Conservation (phyloP, 2,113 vertebrate species). For the Myiagra hebetior region DNA sequence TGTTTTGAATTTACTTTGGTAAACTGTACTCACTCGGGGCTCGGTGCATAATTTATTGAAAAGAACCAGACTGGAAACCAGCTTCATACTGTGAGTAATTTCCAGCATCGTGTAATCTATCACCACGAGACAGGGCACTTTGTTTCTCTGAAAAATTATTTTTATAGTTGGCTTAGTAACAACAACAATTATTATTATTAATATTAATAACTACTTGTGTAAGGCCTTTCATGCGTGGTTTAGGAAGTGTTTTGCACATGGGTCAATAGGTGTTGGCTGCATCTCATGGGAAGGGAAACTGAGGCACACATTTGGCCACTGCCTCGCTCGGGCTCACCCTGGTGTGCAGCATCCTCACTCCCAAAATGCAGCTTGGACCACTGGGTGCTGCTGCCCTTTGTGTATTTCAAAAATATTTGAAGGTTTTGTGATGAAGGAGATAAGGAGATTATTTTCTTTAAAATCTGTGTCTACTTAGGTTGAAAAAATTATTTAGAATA, state of each 20-base stretch:
- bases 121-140: conserved; percentile 44
- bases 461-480: background rate
- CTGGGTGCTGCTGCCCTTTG: background rate
- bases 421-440: background rate
- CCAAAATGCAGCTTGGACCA: background rate
- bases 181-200: conserved; percentile 67
- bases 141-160: conserved; percentile 68
- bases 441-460: background rate
- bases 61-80: conserved; percentile 59
- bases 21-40: background rate
- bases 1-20: conserved; percentile 22
- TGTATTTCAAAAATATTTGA: background rate
- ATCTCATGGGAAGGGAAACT: background rate
- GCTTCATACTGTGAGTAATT: conserved; percentile 67
- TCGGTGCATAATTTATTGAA: conserved; percentile 51
- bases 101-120: conserved; percentile 50
- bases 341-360: background rate
- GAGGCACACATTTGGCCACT: background rate
- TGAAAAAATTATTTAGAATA: background rate
- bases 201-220: conserved; percentile 60
- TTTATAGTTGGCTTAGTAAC: conserved; percentile 52
- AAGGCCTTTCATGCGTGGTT: background rate
- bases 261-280: background rate
- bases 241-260: background rate
- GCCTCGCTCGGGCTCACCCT: background rate